These are phyloP conservation scores for Zaprionus africanus DNA, from an alignment of 1,140 invertebrate species.

Conservation along the genomic window DNA sequence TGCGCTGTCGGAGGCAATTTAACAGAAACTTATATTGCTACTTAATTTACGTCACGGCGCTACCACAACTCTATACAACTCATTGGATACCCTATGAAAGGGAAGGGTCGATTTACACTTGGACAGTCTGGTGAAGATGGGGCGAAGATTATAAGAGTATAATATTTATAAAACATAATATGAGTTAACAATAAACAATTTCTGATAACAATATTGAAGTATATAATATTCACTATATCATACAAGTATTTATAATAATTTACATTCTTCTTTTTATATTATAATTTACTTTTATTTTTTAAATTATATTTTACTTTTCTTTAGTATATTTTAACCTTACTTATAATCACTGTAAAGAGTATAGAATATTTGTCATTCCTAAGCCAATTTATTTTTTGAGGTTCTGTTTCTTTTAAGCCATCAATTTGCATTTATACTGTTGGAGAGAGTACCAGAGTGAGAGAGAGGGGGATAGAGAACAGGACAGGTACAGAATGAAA, in stretches of 20 bases:
- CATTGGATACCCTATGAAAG: constrained; percentile 22
- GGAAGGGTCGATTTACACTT: neutral
- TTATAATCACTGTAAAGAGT: neutral
- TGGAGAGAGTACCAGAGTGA: constrained; percentile 44
- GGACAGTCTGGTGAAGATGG: neutral
- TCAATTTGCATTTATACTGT: constrained; percentile 76
- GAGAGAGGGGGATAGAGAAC: constrained; percentile 9
- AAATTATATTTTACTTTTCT: too few relatives aligned
- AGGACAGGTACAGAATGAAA: constrained; percentile 15
- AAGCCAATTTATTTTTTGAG: constrained; percentile 8
- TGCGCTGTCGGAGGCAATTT: constrained; percentile 77
- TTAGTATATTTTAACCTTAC: too few relatives aligned
- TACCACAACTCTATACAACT: constrained; percentile 63
- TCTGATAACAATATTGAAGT: too few relatives aligned
- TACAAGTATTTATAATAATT: neutral
- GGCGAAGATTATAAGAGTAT: too few relatives aligned
- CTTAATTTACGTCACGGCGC: constrained; percentile 81
- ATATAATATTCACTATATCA: too few relatives aligned
- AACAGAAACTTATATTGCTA: constrained; percentile 81
- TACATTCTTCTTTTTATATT: neutral
- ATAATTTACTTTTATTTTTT: neutral
- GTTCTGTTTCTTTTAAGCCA: constrained; percentile 36
- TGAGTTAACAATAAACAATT: too few relatives aligned
- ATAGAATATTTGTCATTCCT: neutral
- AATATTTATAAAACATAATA: too few relatives aligned